A percentile compares a stretch with the other conserved stretches of the same genome.
Evolutionary conservation across 37 sponge, comb jelly and placozoan genomes (phyloP).

Genomic region (Trichoplax adhaerens): DNA sequence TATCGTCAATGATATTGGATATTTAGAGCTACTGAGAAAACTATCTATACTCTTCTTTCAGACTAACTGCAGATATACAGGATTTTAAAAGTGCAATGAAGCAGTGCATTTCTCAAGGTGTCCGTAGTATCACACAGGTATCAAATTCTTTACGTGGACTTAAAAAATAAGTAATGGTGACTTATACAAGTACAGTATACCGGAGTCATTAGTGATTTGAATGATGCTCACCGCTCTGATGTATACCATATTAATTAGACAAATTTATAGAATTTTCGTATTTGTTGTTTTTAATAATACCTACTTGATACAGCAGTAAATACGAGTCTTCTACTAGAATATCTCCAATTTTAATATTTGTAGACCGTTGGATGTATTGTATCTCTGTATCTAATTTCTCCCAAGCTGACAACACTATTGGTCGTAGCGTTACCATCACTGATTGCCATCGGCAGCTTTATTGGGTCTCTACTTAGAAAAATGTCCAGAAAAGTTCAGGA

Average conservation of each 20-base stretch:
- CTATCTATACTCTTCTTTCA: not conserved
- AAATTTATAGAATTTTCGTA: no score
- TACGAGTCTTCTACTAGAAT: no score
- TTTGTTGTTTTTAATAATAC: no score
- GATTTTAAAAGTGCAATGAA: slow-evolving; percentile 93
- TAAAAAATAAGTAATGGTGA: no score
- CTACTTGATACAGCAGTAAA: no score
- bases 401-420: slow-evolving; percentile 54
- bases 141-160: no score
- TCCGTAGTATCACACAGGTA: slow-evolving; percentile 39
- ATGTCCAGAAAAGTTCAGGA: slow-evolving; percentile 73
- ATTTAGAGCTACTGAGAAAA: not conserved
- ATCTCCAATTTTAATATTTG: no score
- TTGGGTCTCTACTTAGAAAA: slow-evolving; percentile 45
- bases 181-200: no score
- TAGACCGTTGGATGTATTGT: slow-evolving; percentile 48
- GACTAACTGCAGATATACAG: slow-evolving; percentile 77
- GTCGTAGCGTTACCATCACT: slow-evolving; percentile 40
- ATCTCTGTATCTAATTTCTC: slow-evolving; percentile 67
- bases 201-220: no score
- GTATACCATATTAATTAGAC: no score
- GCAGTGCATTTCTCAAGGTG: slow-evolving; percentile 56
- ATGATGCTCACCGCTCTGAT: no score
- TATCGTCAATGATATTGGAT: not conserved
- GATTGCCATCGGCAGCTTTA: slow-evolving; percentile 45